phyloP scores from a whole-genome alignment of 2,888 invertebrate genomes.

The Acanthosepion lycidas region DNA sequence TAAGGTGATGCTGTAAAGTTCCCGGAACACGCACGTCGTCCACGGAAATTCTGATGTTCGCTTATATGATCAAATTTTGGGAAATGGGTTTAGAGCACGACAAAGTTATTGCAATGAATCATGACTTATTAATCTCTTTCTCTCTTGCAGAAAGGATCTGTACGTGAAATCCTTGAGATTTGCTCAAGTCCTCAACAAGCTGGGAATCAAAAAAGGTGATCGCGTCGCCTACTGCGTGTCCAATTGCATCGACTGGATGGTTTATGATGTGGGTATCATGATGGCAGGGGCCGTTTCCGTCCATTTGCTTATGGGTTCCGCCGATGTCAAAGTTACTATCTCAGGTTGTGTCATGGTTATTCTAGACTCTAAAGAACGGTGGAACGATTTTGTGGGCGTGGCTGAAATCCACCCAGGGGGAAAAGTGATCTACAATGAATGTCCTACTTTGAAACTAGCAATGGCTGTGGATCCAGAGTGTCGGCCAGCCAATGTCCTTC shows the following conservation, averaged over 20 bases:
- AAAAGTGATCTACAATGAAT: neutral
- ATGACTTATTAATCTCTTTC: neutral
- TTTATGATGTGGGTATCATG: neutral
- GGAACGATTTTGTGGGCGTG: neutral
- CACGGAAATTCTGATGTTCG: too few species aligned
- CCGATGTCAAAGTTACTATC: neutral
- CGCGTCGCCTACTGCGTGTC: neutral
- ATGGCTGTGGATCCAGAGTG: neutral
- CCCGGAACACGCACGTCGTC: too few species aligned
- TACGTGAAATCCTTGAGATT: neutral
- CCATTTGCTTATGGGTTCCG: too few species aligned
- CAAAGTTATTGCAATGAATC: too few species aligned
- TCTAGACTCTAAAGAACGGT: neutral
- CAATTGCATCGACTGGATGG: slow-evolving; percentile 25
- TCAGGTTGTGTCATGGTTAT: neutral
- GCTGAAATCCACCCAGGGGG: neutral
- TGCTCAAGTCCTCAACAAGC: neutral
- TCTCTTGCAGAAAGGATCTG: neutral
- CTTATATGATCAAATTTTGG: too few species aligned
- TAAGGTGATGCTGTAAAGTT: too few species aligned
- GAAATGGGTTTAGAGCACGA: too few species aligned
- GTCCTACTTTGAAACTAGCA: neutral
- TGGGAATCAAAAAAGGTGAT: neutral
- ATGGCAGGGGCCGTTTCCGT: too few species aligned
- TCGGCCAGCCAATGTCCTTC: neutral